phyloP scores from a whole-genome alignment of 2,797 vertebrate species.

The Hypotaenidia philippensis region DNA sequence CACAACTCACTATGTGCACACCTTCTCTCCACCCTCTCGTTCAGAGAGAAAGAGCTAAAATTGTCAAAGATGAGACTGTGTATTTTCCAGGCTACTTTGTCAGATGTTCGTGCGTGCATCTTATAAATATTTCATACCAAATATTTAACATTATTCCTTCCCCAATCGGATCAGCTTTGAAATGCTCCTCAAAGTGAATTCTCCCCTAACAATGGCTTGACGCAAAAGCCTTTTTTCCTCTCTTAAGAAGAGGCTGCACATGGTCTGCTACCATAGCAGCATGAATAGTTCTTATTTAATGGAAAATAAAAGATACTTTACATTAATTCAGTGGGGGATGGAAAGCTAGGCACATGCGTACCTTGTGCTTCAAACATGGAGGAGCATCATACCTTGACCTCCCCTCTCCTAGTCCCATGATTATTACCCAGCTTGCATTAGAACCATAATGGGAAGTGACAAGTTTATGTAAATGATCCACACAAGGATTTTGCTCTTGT shows the following conservation, averaged over 20 bases:
- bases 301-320: conserved; percentile 82
- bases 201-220: conserved; percentile 86
- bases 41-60: conserved; percentile 50
- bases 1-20: neutral
- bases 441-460: conserved; percentile 83
- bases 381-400: conserved; percentile 67
- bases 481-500: conserved; percentile 84
- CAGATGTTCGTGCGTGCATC: conserved; percentile 73
- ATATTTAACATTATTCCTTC: conserved; percentile 84
- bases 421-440: conserved; percentile 75
- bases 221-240: conserved; percentile 76
- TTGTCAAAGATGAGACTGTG: conserved; percentile 69
- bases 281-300: conserved; percentile 83
- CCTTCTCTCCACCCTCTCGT: conserved; percentile 9
- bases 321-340: conserved; percentile 72
- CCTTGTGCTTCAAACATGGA: conserved; percentile 67
- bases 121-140: conserved; percentile 91
- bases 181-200: conserved; percentile 84
- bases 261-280: conserved; percentile 88
- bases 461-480: conserved; percentile 88
- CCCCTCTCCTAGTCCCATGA: conserved; percentile 64
- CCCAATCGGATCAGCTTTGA: conserved; percentile 82
- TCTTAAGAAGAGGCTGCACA: conserved; percentile 81
- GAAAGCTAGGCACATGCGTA: conserved; percentile 70
- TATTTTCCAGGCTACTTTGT: conserved; percentile 81